Conservation (phyloP, 2,797 vertebrate species). For the Numenius phaeopus region DNA sequence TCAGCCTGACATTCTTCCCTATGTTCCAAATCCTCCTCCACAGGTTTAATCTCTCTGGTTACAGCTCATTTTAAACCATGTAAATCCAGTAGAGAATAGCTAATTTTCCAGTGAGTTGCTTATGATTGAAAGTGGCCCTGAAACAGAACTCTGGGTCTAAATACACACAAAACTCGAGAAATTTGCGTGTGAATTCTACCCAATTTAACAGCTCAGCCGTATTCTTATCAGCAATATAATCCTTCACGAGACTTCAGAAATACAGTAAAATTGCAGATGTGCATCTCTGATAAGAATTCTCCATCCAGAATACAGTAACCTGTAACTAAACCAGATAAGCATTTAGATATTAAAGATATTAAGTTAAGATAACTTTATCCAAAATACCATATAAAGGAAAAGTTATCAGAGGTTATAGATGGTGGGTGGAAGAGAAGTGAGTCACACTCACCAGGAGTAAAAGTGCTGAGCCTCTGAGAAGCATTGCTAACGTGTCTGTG, state of each 20-base stretch:
- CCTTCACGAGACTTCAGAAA: background rate
- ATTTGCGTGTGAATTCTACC: background rate
- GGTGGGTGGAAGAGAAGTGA: constrained; percentile 42
- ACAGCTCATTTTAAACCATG: background rate
- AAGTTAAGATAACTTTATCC: constrained; percentile 5
- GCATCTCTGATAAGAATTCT: background rate
- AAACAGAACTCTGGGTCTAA: background rate
- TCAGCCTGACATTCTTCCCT: background rate
- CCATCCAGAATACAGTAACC: background rate
- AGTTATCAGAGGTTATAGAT: constrained; percentile 28
- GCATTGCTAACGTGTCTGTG: background rate
- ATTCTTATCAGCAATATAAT: background rate
- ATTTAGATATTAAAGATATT: background rate
- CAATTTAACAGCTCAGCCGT: background rate
- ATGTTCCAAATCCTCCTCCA: background rate
- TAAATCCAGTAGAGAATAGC: background rate
- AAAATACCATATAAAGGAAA: constrained; percentile 59
- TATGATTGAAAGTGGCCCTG: background rate
- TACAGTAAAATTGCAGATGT: background rate
- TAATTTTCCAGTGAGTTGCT: background rate
- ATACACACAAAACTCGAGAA: background rate
- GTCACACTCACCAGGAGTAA: constrained; percentile 13
- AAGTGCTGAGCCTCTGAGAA: constrained; percentile 48
- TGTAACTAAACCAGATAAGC: background rate
- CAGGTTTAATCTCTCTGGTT: background rate